A percentile compares a stretch with the other conserved stretches of the same genome.
Conservation (phyloP, 2,888 invertebrate species). For the Agrochola lychnidis region DNA sequence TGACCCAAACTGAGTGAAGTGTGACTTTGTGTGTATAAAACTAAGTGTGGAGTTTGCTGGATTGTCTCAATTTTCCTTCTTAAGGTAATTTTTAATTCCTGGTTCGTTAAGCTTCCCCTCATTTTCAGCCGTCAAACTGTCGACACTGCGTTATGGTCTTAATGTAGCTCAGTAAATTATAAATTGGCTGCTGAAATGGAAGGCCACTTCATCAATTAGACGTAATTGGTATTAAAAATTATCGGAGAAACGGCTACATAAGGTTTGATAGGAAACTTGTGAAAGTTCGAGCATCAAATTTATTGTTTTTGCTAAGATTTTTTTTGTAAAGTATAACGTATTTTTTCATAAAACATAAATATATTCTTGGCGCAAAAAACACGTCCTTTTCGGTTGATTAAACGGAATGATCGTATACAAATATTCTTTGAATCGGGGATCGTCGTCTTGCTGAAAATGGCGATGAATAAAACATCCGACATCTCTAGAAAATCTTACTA, state of each 20-base stretch:
- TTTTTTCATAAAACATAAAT: neutral
- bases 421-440: neutral
- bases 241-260: neutral
- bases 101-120: constrained; percentile 45
- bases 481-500: neutral
- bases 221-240: constrained; percentile 13
- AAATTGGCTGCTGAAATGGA: constrained; percentile 33
- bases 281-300: neutral
- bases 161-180: constrained; percentile 51
- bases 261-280: neutral
- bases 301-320: neutral
- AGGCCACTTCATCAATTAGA: constrained; percentile 28
- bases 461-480: constrained; percentile 14
- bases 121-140: constrained; percentile 46
- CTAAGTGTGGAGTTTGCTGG: constrained; percentile 53
- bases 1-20: constrained; percentile 56
- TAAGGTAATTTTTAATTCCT: constrained; percentile 65
- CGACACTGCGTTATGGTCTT: constrained; percentile 48
- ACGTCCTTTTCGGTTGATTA: neutral
- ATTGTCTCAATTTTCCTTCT: constrained; percentile 65
- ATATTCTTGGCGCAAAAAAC: neutral
- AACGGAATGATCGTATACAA: neutral
- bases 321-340: neutral
- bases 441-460: neutral
- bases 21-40: constrained; percentile 52